phyloP scores from a whole-genome alignment of 2,113 vertebrate species.

The Trachemys scripta region DNA sequence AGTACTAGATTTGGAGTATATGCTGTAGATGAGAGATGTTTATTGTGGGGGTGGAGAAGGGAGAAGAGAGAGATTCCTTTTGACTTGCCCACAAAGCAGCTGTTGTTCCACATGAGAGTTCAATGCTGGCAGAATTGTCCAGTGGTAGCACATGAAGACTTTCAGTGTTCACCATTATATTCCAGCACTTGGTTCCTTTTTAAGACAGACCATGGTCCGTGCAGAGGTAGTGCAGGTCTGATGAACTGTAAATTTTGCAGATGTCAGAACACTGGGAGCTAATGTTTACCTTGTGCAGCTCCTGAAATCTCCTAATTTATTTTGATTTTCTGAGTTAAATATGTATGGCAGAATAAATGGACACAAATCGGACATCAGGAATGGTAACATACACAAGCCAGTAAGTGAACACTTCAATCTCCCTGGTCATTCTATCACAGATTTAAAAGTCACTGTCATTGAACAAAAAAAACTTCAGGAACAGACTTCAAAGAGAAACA shows the following conservation, averaged over 20 bases:
- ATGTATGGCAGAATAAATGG: no score
- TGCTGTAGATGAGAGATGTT: not conserved
- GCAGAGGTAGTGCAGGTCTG: not conserved
- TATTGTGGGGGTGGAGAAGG: rapidly evolving
- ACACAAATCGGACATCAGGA: no score
- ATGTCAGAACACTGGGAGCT: not conserved
- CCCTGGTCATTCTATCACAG: no score
- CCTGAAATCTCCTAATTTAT: constrained; percentile 14
- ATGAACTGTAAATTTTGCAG: not conserved
- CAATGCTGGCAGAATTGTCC: not conserved
- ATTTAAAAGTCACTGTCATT: no score
- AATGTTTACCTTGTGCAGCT: not conserved
- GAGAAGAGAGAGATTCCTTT: not conserved
- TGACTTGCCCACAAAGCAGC: not conserved
- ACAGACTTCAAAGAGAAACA: no score
- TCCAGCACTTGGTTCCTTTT: not conserved
- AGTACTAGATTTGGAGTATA: not conserved
- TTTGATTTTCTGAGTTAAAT: not conserved
- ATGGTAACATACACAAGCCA: no score
- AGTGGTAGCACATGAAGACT: not conserved
- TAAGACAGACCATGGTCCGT: not conserved
- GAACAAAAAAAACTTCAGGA: no score
- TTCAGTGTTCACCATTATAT: not conserved
- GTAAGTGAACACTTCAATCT: no score
- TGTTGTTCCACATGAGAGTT: not conserved